Evolutionary conservation across 2,797 vertebrate genomes (phyloP).

Genomic region (Melanotaenia pygmaea): DNA sequence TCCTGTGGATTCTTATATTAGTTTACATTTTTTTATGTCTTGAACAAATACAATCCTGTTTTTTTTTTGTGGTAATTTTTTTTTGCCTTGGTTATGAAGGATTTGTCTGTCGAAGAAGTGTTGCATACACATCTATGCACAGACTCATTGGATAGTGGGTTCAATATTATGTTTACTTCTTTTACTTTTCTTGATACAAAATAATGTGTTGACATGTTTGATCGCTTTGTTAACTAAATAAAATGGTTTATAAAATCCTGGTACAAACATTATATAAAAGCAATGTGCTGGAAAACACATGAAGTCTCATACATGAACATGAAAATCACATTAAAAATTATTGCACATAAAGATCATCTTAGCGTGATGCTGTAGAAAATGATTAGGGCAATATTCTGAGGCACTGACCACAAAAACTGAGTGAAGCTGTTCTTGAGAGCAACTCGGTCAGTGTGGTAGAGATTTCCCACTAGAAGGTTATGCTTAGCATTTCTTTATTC

Average conservation of each 20-base stretch:
- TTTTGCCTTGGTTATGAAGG: constrained; percentile 69
- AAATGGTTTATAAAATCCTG: constrained; percentile 56
- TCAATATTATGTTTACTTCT: constrained; percentile 38
- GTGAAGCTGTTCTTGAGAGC: constrained; percentile 33
- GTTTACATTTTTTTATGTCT: constrained; percentile 28
- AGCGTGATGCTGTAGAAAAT: constrained; percentile 28
- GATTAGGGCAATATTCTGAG: constrained; percentile 12
- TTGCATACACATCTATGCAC: constrained; percentile 14
- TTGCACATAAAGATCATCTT: constrained; percentile 52
- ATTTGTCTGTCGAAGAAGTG: constrained; percentile 39
- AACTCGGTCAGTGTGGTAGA: constrained; percentile 3
- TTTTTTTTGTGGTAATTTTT: constrained; percentile 6
- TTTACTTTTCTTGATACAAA: constrained; percentile 62
- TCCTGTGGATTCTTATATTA: constrained; percentile 13
- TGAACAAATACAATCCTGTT: neutral
- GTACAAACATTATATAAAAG: constrained; percentile 52
- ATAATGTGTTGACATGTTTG: constrained; percentile 49
- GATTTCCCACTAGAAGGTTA: constrained; percentile 19
- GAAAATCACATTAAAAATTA: constrained; percentile 40
- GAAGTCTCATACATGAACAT: constrained; percentile 15
- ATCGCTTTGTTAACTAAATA: constrained; percentile 70
- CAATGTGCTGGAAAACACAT: constrained; percentile 14
- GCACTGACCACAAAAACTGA: constrained; percentile 10
- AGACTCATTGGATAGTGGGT: constrained; percentile 37
- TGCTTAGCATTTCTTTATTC: constrained; percentile 14